Conservation (phyloP, 2,113 vertebrate genomes). For the Phyllostomus discolor region DNA sequence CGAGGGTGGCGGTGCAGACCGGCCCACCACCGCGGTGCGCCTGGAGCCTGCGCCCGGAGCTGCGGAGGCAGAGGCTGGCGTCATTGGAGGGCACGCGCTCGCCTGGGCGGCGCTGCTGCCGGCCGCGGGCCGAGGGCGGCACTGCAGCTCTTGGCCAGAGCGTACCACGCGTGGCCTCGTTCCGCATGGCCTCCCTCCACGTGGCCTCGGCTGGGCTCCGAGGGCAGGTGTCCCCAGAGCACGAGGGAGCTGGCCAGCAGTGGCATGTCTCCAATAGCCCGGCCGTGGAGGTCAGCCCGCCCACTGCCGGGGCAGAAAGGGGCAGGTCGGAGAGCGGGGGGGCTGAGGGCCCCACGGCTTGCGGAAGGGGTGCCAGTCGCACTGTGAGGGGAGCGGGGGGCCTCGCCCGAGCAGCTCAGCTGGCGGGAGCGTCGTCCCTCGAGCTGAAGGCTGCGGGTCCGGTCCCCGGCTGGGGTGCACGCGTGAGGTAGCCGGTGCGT, state of each 20-base stretch:
- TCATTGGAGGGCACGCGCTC: neutral
- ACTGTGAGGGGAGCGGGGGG: no score
- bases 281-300: neutral
- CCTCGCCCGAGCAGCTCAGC: no score
- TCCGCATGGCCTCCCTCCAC: neutral
- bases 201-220: neutral
- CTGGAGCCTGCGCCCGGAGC: neutral
- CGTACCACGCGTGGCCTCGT: neutral
- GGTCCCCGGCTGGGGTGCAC: no score
- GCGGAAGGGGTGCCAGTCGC: neutral
- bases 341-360: neutral
- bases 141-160: neutral
- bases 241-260: neutral
- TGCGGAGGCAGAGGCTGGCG: neutral
- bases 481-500: rapidly evolving
- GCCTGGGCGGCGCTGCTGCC: neutral
- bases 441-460: no score
- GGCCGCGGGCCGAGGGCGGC: neutral
- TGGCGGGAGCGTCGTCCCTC: no score
- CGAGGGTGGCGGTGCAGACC: neutral
- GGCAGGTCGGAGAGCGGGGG: neutral
- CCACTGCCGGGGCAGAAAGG: neutral
- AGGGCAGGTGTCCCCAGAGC: neutral
- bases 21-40: no score
- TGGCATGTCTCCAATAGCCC: neutral